A percentile compares a stretch with the other conserved stretches of the same genome.
Evolutionary conservation across 1,140 invertebrate genomes (phyloP).

Genomic region (Agrilus planipennis): DNA sequence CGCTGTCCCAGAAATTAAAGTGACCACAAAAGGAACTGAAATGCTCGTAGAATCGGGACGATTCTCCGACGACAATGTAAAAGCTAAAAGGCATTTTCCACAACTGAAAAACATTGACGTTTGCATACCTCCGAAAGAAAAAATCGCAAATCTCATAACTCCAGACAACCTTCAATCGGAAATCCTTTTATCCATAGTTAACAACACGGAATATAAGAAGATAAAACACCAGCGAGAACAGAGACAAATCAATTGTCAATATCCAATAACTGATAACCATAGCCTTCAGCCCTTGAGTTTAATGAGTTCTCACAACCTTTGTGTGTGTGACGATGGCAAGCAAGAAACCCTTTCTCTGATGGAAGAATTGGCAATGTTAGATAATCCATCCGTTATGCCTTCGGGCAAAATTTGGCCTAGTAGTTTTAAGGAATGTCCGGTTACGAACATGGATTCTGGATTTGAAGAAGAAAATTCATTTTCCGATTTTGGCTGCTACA

Average conservation of each 20-base stretch:
- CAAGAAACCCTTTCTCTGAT: slow-evolving; percentile 7
- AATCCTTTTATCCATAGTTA: slow-evolving; percentile 17
- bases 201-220: slow-evolving; percentile 13
- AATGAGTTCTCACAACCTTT: too few relatives aligned
- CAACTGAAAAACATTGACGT: too few relatives aligned
- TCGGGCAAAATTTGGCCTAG: slow-evolving; percentile 12
- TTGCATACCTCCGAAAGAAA: slow-evolving; percentile 13
- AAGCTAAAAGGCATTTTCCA: too few relatives aligned
- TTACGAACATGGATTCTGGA: too few relatives aligned
- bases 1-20: not conserved
- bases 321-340: slow-evolving; percentile 7
- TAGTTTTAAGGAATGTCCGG: too few relatives aligned
- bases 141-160: slow-evolving; percentile 19
- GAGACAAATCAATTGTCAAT: slow-evolving; percentile 11
- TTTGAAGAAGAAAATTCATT: too few relatives aligned
- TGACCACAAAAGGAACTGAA: slow-evolving; percentile 3
- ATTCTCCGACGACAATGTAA: too few relatives aligned
- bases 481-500: too few relatives aligned
- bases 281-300: slow-evolving; percentile 13
- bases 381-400: slow-evolving; percentile 11
- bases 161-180: slow-evolving; percentile 16
- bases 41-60: too few relatives aligned
- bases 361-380: slow-evolving; percentile 4
- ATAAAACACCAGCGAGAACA: slow-evolving; percentile 11
- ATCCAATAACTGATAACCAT: slow-evolving; percentile 9